Conservation (phyloP, 2,888 invertebrate species). For the Ophonus ardosiacus region DNA sequence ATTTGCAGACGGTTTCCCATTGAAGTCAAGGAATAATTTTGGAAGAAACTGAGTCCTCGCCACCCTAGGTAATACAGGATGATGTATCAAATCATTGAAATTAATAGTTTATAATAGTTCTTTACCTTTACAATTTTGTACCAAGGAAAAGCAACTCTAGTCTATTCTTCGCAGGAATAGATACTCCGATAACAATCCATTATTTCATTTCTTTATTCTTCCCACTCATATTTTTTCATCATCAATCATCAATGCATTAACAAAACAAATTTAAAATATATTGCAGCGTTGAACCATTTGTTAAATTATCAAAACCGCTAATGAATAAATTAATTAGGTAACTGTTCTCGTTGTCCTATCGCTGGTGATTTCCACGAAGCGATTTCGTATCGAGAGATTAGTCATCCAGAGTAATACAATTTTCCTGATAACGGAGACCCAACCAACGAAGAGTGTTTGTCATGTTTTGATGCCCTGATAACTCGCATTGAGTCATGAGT, state of each 20-base stretch:
- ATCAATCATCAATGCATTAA: slow-evolving; percentile 36
- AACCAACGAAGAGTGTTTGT: slow-evolving; percentile 25
- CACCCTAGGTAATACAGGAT: too few relatives aligned
- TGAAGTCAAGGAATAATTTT: too few relatives aligned
- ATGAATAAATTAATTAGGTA: slow-evolving; percentile 55
- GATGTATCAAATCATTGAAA: too few relatives aligned
- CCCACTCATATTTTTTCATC: slow-evolving; percentile 40
- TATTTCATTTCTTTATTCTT: slow-evolving; percentile 23
- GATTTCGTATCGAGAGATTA: slow-evolving; percentile 39
- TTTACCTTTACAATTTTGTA: too few relatives aligned
- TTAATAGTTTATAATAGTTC: too few relatives aligned
- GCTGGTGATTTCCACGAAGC: slow-evolving; percentile 42
- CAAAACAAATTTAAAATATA: slow-evolving; percentile 31
- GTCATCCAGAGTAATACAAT: slow-evolving; percentile 39
- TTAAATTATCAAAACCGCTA: slow-evolving; percentile 47
- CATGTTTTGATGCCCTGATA: slow-evolving; percentile 39
- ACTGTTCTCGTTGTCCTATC: slow-evolving; percentile 44
- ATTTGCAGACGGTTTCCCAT: too few relatives aligned
- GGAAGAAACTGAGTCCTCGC: too few relatives aligned
- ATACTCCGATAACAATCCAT: slow-evolving; percentile 36
- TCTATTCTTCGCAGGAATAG: not conserved
- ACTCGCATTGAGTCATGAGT: slow-evolving; percentile 31
- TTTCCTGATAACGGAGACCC: slow-evolving; percentile 40
- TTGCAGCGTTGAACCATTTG: slow-evolving; percentile 28
- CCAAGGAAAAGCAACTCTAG: not conserved